Percentiles rank a stretch among this genome's conserved stretches.
Conservation (phyloP, 1,140 invertebrate genomes). For the Paralvinella palmiformis region DNA sequence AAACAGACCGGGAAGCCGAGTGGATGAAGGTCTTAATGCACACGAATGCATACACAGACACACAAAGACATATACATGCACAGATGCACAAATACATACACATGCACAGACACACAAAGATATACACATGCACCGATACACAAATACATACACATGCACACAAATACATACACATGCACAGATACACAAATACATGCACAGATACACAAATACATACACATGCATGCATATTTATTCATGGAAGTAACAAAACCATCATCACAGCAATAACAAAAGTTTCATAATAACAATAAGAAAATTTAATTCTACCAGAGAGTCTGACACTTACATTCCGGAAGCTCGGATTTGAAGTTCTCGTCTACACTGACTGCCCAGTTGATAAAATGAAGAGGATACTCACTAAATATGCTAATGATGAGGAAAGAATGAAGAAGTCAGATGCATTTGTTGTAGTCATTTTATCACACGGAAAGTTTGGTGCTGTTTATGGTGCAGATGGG, state of each 20-base stretch:
- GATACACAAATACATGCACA: too few relatives aligned
- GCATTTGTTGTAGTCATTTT: conserved; percentile 38
- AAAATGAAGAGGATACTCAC: background rate
- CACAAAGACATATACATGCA: too few relatives aligned
- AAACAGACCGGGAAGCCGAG: background rate
- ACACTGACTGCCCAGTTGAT: background rate
- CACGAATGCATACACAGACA: background rate
- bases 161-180: too few relatives aligned
- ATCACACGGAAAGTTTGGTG: conserved; percentile 36
- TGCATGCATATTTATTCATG: too few relatives aligned
- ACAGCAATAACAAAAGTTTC: background rate
- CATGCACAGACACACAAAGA: too few relatives aligned
- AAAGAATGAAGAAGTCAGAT: conserved; percentile 28
- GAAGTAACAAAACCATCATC: too few relatives aligned
- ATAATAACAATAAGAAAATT: background rate
- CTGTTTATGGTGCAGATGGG: conserved; percentile 38
- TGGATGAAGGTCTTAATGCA: background rate
- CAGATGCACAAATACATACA: too few relatives aligned
- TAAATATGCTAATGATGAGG: background rate
- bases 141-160: too few relatives aligned
- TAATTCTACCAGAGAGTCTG: background rate
- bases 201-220: too few relatives aligned
- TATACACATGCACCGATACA: too few relatives aligned
- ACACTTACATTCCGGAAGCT: background rate
- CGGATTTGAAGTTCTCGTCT: background rate